Evolutionary conservation across 2,888 invertebrate species (phyloP).

Genomic region (Mesochorus sp.): DNA sequence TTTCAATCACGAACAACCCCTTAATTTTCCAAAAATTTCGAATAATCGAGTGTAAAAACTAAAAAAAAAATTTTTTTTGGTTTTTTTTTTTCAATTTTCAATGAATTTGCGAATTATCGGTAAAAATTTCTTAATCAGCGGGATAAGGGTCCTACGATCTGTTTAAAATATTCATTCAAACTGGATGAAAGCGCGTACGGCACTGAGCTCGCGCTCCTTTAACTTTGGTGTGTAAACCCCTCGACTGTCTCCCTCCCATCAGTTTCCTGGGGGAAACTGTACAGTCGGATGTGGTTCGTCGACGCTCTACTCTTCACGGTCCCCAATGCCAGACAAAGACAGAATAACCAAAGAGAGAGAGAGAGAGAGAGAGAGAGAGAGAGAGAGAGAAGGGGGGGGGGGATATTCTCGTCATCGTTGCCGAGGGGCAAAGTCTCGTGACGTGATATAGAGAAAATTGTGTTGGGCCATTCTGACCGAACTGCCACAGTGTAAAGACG

Average conservation of each 20-base stretch:
- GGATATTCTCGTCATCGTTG: constrained; percentile 43
- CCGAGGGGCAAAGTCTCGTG: constrained; percentile 38
- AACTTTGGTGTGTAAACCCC: constrained; percentile 39
- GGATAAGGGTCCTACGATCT: no score
- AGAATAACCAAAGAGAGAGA: constrained; percentile 1
- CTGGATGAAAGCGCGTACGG: constrained; percentile 30
- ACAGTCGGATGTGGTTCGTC: constrained; percentile 48
- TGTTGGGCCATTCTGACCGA: neutral
- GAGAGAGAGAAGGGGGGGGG: constrained; percentile 28
- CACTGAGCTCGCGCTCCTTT: constrained; percentile 15
- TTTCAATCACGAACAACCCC: no score
- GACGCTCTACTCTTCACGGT: no score
- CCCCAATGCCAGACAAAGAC: neutral
- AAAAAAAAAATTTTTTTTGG: no score
- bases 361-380: constrained; percentile 28
- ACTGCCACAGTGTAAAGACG: neutral
- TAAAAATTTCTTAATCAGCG: neutral
- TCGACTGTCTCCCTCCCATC: constrained; percentile 36
- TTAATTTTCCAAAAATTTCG: no score
- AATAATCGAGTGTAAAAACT: no score
- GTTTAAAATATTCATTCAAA: no score
- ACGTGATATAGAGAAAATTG: constrained; percentile 23
- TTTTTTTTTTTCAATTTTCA: no score
- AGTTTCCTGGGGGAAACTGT: constrained; percentile 48
- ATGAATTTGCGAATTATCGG: no score